Conservation (phyloP, 2,888 invertebrate species). For the Orthosia gracilis region DNA sequence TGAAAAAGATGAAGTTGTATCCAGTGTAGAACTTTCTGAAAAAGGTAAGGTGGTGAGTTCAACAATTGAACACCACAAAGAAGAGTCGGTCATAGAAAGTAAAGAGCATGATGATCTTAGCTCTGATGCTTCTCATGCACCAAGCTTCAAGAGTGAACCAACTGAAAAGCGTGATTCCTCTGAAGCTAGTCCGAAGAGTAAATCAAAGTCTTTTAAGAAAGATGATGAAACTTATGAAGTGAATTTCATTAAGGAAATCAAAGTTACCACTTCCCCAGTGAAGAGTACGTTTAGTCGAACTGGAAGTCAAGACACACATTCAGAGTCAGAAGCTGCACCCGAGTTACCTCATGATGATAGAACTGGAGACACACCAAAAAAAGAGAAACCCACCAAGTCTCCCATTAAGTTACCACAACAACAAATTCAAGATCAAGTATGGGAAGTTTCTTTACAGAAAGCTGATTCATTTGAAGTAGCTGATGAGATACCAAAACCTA, state of each 20-base stretch:
- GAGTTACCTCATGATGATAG: conserved; percentile 88
- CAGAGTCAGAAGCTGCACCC: conserved; percentile 90
- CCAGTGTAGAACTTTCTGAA: conserved; percentile 85
- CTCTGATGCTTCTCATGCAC: conserved; percentile 87
- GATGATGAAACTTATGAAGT: conserved; percentile 89
- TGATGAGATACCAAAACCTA: conserved; percentile 77
- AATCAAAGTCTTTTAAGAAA: conserved; percentile 88
- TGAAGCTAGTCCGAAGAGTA: conserved; percentile 86
- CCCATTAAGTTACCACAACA: conserved; percentile 87
- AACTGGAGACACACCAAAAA: conserved; percentile 83
- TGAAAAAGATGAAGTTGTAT: conserved; percentile 87
- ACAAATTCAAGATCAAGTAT: conserved; percentile 87
- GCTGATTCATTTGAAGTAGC: conserved; percentile 83
- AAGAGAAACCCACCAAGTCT: conserved; percentile 81
- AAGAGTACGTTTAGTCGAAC: conserved; percentile 89
- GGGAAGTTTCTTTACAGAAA: conserved; percentile 87
- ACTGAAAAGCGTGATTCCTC: conserved; percentile 84
- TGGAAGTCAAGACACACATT: conserved; percentile 91
- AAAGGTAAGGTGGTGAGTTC: conserved; percentile 88
- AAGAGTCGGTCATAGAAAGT: conserved; percentile 88
- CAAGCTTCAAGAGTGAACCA: conserved; percentile 87
- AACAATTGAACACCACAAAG: conserved; percentile 87
- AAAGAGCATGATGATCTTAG: conserved; percentile 89
- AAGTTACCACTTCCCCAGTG: conserved; percentile 88
- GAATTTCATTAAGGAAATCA: conserved; percentile 90